These are phyloP conservation scores for Peromyscus nudipes DNA, from an alignment of 2,797 vertebrate genomes.

Conservation along the genomic window DNA sequence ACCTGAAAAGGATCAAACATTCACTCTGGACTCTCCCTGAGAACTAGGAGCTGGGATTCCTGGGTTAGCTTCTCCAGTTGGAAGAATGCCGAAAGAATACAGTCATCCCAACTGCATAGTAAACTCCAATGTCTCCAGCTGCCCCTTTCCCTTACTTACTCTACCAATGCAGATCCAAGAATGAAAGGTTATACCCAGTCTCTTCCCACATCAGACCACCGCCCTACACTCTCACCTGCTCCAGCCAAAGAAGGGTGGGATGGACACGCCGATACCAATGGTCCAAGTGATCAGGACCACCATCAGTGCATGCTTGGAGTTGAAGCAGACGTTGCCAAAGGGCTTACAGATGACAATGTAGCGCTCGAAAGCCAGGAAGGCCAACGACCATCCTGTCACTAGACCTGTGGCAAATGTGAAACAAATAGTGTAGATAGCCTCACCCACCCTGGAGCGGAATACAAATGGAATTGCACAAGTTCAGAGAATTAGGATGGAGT, in stretches of 20 bases:
- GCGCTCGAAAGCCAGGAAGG: slow-evolving; percentile 91
- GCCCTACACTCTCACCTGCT: slow-evolving; percentile 86
- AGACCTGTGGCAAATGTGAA: slow-evolving; percentile 86
- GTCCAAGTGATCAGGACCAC: slow-evolving; percentile 88
- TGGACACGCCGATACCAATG: slow-evolving; percentile 87
- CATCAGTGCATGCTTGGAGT: slow-evolving; percentile 86
- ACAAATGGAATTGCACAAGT: neutral
- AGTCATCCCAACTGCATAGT: neutral
- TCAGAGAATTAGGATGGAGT: neutral
- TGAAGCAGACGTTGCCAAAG: slow-evolving; percentile 91
- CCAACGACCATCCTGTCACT: slow-evolving; percentile 92
- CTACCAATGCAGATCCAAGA: neutral
- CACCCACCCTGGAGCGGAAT: neutral
- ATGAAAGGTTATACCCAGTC: neutral
- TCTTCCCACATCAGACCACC: neutral
- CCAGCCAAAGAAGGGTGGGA: slow-evolving; percentile 90
- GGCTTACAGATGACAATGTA: slow-evolving; percentile 94
- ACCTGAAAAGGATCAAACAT: slow-evolving; percentile 84
- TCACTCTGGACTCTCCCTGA: neutral
- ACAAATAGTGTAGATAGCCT: neutral
- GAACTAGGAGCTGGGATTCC: neutral
- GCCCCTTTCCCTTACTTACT: neutral
- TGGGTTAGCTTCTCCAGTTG: neutral
- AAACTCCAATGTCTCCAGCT: neutral
- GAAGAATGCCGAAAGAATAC: neutral